A percentile compares a stretch with the other conserved stretches of the same genome.
Evolutionary conservation across 2,888 invertebrate species (phyloP).

Genomic region (Melanchra persicariae): DNA sequence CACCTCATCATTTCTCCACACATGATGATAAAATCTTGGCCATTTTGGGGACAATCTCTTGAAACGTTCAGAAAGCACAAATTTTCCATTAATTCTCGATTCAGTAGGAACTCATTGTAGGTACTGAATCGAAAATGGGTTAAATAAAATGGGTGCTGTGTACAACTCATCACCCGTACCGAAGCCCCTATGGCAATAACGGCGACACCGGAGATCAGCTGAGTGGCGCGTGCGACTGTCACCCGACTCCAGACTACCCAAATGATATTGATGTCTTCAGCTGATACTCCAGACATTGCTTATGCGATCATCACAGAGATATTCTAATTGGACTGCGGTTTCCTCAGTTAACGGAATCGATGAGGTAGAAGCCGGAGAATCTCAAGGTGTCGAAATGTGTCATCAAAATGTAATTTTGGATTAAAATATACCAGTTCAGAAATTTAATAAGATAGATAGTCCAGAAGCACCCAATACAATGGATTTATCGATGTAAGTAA

Average conservation of each 20-base stretch:
- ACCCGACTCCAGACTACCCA: conserved; percentile 13
- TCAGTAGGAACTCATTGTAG: neutral
- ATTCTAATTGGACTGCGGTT: conserved; percentile 27
- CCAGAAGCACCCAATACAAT: neutral
- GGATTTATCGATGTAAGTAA: too few relatives aligned
- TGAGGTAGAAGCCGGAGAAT: neutral
- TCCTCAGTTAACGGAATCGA: conserved; percentile 8
- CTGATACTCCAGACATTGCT: conserved; percentile 17
- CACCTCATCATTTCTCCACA: neutral
- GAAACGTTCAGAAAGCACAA: neutral
- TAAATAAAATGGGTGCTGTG: too few relatives aligned
- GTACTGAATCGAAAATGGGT: too few relatives aligned
- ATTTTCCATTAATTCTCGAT: neutral
- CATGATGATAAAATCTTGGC: neutral
- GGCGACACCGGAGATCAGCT: conserved; percentile 19
- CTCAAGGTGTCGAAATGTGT: neutral
- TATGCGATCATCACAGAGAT: conserved; percentile 1
- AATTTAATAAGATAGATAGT: too few relatives aligned
- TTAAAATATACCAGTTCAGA: too few relatives aligned
- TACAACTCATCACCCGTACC: neutral
- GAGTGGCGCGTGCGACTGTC: conserved; percentile 30
- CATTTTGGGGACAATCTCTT: neutral
- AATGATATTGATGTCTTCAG: conserved; percentile 36
- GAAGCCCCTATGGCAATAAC: neutral
- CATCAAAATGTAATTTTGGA: neutral